Evolutionary conservation across 1,140 invertebrate species (phyloP).

Genomic region (Drosophila ironensis): DNA sequence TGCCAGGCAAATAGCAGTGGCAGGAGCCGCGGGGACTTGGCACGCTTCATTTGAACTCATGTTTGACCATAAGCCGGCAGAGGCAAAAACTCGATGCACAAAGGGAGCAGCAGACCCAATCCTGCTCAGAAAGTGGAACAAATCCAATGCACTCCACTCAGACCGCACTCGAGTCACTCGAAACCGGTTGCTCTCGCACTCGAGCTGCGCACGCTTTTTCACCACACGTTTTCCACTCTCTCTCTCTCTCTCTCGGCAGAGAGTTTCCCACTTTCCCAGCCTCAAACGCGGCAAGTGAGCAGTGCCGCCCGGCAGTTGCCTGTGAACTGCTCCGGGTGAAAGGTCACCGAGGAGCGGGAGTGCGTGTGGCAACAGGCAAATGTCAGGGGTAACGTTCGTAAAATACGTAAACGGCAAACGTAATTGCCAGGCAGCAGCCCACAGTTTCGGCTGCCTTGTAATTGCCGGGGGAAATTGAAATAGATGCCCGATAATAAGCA

Average conservation of each 20-base stretch:
- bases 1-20: constrained; percentile 10
- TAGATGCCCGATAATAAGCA: constrained; percentile 79
- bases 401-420: constrained; percentile 16
- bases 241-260: background rate
- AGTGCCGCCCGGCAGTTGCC: constrained; percentile 25
- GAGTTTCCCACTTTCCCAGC: constrained; percentile 13
- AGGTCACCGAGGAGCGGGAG: constrained; percentile 28
- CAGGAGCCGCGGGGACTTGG: constrained; percentile 4
- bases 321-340: constrained; percentile 40
- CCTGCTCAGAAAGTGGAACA: constrained; percentile 65
- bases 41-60: constrained; percentile 56
- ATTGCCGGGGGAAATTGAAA: constrained; percentile 77
- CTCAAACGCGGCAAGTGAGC: constrained; percentile 22
- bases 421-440: constrained; percentile 14
- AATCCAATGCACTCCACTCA: constrained; percentile 44
- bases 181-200: too few relatives aligned
- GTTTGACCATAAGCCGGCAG: constrained; percentile 46
- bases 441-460: constrained; percentile 54
- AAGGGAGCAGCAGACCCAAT: constrained; percentile 44
- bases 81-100: constrained; percentile 61
- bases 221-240: background rate
- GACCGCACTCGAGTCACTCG: constrained; percentile 7
- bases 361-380: constrained; percentile 1
- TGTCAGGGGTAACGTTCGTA: background rate
- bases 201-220: background rate